Evolutionary conservation across 2,113 vertebrate genomes (phyloP).

Genomic region (Rhodinocichla rosea): DNA sequence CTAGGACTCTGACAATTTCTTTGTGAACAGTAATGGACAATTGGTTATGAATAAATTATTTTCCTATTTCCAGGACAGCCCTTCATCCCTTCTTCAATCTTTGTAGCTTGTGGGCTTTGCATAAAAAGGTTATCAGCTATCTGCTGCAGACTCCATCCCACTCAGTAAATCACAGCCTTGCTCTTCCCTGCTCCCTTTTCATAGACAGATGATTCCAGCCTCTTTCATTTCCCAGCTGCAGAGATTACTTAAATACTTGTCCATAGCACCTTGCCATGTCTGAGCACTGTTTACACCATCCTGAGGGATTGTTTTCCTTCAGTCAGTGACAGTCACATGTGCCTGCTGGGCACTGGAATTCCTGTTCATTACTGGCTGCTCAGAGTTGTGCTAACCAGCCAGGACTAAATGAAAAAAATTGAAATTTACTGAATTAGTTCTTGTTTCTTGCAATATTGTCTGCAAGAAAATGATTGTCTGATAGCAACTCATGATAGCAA

Average conservation of each 20-base stretch:
- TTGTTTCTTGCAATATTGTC: not conserved
- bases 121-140: not conserved
- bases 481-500: not conserved
- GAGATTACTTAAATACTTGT: not conserved
- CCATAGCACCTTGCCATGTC: not conserved
- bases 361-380: not conserved
- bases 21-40: not conserved
- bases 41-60: slow-evolving; percentile 13
- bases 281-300: not conserved
- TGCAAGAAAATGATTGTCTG: not conserved
- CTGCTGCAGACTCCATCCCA: not conserved
- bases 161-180: not conserved
- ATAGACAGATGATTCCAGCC: not conserved
- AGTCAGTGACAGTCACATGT: not conserved
- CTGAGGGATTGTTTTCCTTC: not conserved
- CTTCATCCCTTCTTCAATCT: not conserved
- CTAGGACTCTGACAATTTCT: not conserved
- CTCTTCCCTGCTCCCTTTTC: not conserved
- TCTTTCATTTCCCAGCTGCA: not conserved
- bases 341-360: not conserved
- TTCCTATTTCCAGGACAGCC: not conserved
- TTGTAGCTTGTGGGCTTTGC: not conserved
- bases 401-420: not conserved
- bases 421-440: not conserved
- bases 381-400: not conserved